phyloP scores from a whole-genome alignment of 1,140 invertebrate species.

The Stegodyphus dumicola region DNA sequence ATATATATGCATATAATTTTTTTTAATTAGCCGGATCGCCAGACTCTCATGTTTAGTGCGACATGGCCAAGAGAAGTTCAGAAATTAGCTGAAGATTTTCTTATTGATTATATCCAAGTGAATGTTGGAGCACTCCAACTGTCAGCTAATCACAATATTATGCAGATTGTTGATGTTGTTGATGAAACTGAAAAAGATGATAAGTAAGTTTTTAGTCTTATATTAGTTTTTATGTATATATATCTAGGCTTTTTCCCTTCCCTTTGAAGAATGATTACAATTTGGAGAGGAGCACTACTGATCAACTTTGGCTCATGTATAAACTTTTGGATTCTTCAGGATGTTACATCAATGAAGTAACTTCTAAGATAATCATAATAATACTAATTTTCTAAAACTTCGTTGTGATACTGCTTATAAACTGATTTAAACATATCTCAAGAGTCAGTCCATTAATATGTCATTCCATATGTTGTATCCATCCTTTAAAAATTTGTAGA shows the following conservation, averaged over 20 bases:
- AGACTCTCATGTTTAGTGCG: conserved; percentile 64
- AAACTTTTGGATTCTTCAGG: too few relatives aligned
- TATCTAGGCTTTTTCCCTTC: not conserved
- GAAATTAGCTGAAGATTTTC: conserved; percentile 72
- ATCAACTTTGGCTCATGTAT: too few relatives aligned
- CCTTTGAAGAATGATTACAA: too few relatives aligned
- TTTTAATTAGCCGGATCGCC: conserved; percentile 56
- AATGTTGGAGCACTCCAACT: conserved; percentile 73
- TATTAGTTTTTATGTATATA: not conserved
- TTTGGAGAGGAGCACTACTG: too few relatives aligned
- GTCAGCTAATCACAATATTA: conserved; percentile 74
- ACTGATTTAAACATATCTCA: too few relatives aligned
- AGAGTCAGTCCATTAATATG: too few relatives aligned
- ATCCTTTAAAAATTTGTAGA: too few relatives aligned
- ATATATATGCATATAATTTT: not conserved
- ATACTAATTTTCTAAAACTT: too few relatives aligned
- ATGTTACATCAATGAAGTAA: too few relatives aligned
- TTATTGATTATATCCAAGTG: conserved; percentile 71
- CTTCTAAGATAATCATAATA: too few relatives aligned
- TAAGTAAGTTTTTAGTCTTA: conserved; percentile 49
- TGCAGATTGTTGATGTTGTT: conserved; percentile 71
- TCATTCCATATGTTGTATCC: too few relatives aligned
- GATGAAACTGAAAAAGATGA: conserved; percentile 64
- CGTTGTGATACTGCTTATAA: too few relatives aligned
- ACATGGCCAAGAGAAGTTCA: conserved; percentile 73